These are phyloP conservation scores for Volucella zonaria DNA, from an alignment of 2,888 invertebrate genomes.

Conservation along the genomic window DNA sequence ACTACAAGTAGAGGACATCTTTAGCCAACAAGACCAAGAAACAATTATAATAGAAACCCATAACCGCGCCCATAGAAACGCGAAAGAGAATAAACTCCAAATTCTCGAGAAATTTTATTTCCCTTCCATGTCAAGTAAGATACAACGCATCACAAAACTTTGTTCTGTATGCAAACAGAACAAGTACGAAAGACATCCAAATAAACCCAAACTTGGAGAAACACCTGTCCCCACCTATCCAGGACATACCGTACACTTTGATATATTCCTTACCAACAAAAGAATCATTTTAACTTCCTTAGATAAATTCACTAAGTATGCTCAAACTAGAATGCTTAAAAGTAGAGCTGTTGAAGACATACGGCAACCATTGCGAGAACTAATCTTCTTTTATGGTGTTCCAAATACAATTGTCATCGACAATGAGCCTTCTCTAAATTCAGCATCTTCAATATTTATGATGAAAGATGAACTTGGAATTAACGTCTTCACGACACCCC, in stretches of 20 bases:
- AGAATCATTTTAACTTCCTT: slow-evolving; percentile 26
- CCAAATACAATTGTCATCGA: slow-evolving; percentile 41
- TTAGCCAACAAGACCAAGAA: neutral
- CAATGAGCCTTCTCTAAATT: slow-evolving; percentile 48
- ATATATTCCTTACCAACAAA: slow-evolving; percentile 27
- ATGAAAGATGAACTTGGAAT: slow-evolving; percentile 43
- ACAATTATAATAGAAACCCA: slow-evolving; percentile 14
- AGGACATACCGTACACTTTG: slow-evolving; percentile 47
- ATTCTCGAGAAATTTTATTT: slow-evolving; percentile 46
- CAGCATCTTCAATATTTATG: slow-evolving; percentile 34
- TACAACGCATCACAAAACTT: neutral
- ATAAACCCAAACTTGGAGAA: too few species aligned
- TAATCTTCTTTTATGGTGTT: slow-evolving; percentile 23
- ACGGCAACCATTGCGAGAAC: slow-evolving; percentile 20
- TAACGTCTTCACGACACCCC: slow-evolving; percentile 27
- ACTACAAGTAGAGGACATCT: slow-evolving; percentile 11
- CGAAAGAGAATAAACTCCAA: slow-evolving; percentile 13
- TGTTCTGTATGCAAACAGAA: slow-evolving; percentile 17
- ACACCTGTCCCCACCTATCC: slow-evolving; percentile 49
- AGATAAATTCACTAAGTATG: slow-evolving; percentile 49
- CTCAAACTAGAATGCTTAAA: slow-evolving; percentile 24
- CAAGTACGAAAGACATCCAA: slow-evolving; percentile 46
- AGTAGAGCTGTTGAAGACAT: slow-evolving; percentile 40
- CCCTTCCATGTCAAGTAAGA: slow-evolving; percentile 15
- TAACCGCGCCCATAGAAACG: slow-evolving; percentile 9